Conservation (phyloP, 2,888 invertebrate genomes). For the Fissipunctia ypsillon region DNA sequence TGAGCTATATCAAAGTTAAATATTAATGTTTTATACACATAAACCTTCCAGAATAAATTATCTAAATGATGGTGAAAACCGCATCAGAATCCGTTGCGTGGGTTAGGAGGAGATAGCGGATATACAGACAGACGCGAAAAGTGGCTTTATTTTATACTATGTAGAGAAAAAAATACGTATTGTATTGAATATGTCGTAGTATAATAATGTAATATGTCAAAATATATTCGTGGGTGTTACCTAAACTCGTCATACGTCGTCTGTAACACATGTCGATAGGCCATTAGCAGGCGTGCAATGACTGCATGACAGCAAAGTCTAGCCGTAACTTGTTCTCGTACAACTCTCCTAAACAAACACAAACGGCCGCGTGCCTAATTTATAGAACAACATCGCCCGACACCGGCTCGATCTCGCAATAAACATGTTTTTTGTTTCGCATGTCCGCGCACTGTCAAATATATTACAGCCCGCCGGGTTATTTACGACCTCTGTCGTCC, state of each 20-base stretch:
- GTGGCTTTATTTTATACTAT: neutral
- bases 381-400: slow-evolving; percentile 77
- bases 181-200: neutral
- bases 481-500: slow-evolving; percentile 90
- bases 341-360: slow-evolving; percentile 81
- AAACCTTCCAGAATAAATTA: no score
- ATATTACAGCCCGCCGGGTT: slow-evolving; percentile 90
- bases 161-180: neutral
- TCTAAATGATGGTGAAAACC: no score
- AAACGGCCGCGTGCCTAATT: slow-evolving; percentile 81
- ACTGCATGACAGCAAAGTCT: slow-evolving; percentile 60
- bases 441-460: slow-evolving; percentile 91
- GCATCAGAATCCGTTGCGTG: no score
- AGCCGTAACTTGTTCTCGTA: slow-evolving; percentile 66
- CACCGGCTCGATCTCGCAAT: slow-evolving; percentile 84
- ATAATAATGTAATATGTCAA: slow-evolving; percentile 17
- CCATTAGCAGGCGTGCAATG: slow-evolving; percentile 65
- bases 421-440: slow-evolving; percentile 91
- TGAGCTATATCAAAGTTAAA: no score
- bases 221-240: slow-evolving; percentile 23
- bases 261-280: slow-evolving; percentile 65
- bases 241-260: slow-evolving; percentile 14
- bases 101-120: no score
- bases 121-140: no score
- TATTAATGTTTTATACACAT: no score